Evolutionary conservation across 2,888 invertebrate genomes (phyloP), one percentile per base, ranked within the genome.

Genomic region (Electrophaes corylata): DNA sequence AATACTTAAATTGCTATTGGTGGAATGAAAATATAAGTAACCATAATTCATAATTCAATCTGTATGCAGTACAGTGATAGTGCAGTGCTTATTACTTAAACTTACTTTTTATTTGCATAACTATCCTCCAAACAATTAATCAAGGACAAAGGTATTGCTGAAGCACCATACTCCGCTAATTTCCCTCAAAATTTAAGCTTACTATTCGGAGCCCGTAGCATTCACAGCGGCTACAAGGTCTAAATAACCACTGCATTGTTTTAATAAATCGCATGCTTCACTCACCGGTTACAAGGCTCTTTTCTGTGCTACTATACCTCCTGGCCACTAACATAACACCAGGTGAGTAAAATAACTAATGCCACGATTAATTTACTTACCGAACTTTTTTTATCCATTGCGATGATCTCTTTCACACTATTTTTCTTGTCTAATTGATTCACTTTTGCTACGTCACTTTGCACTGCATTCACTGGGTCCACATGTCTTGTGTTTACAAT

Each of bases 391-490:
- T 81, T 83, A 84, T 90, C 89, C 90, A 90, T 90, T 86, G 81
- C 87, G 57, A 79, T 76, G 67, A 52, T 66, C 70, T 76, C 77
- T 78, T 75, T 45, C 40, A 71, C 80, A 81, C 81, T 71, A 73
- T 74, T 74, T 70, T 72, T 69, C 65, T 71, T 76, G 64, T 74
- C 61, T 75, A 75, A 75, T 74, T 71, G 71, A 70, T 72, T 83
- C 86, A 87, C 88, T 85, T 73, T 86, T 88, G 74, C 87, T 88
- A 87, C 80, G 84, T 88, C 91, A 91, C 91, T 60, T 55, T 84
- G 79, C 90, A 91, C 90, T 87, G 84, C 81, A 87, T 86, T 90
- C 89, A 91, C 89, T 88, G 65, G 79, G 84, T 87, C 83, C 90
- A 86, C 90, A 90, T 91, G 79, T 84, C 86, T 72, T 69, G 68